Evolutionary conservation across 2,797 vertebrate species (phyloP).

Genomic region (Pogoniulus pusillus): DNA sequence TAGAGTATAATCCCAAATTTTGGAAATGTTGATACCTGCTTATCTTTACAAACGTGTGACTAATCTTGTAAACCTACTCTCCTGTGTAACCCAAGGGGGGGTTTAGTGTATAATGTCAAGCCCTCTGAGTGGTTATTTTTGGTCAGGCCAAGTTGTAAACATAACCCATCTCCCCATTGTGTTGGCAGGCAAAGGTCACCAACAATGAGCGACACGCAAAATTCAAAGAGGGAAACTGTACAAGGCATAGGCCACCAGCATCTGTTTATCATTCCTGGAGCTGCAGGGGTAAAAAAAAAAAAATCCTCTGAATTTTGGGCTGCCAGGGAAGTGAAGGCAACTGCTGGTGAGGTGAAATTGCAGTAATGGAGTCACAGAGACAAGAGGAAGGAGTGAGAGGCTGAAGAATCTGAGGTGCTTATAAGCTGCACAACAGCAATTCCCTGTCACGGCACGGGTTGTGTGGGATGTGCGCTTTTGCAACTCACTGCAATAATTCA

Average conservation of each 20-base stretch:
- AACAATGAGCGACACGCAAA: background rate
- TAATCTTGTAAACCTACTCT: background rate
- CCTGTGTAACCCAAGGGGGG: background rate
- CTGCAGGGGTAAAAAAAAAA: background rate
- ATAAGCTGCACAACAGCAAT: background rate
- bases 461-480: background rate
- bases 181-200: background rate
- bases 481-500: background rate
- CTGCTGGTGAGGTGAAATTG: background rate
- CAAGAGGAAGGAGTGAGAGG: background rate
- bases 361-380: background rate
- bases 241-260: conserved; percentile 23
- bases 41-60: background rate
- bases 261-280: conserved; percentile 57
- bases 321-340: background rate
- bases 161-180: rapidly evolving
- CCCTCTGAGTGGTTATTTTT: rapidly evolving
- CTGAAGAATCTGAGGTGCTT: background rate
- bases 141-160: background rate
- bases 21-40: background rate
- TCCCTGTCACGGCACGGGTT: rapidly evolving
- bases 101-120: background rate
- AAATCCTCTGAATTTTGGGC: background rate
- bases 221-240: background rate
- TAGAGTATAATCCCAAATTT: background rate